phyloP scores from a whole-genome alignment of 2,888 invertebrate genomes.

The Notodonta ziczac region DNA sequence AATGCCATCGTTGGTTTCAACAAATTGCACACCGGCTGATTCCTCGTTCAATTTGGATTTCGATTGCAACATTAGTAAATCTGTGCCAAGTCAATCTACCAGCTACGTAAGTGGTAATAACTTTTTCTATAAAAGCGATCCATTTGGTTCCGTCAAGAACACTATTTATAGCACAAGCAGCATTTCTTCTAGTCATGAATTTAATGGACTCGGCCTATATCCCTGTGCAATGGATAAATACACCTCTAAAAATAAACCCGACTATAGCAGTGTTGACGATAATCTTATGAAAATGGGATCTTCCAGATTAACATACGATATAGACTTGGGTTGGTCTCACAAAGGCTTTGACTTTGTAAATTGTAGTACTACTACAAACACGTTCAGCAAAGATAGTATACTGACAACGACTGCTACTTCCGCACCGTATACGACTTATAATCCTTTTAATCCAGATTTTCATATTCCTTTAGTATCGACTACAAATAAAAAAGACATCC shows the following conservation, averaged over 20 bases:
- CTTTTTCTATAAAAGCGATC: slow-evolving; percentile 76
- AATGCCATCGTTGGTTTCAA: slow-evolving; percentile 67
- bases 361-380: slow-evolving; percentile 64
- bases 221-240: slow-evolving; percentile 81
- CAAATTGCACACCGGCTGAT: slow-evolving; percentile 63
- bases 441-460: slow-evolving; percentile 79
- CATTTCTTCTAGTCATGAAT: slow-evolving; percentile 75
- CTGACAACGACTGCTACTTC: slow-evolving; percentile 59
- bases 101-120: slow-evolving; percentile 62
- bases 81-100: slow-evolving; percentile 58
- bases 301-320: slow-evolving; percentile 77
- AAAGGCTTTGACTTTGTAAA: slow-evolving; percentile 78
- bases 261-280: slow-evolving; percentile 73
- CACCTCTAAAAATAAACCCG: slow-evolving; percentile 70
- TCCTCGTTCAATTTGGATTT: slow-evolving; percentile 69
- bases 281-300: slow-evolving; percentile 78
- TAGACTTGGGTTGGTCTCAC: slow-evolving; percentile 80
- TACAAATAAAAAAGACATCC: slow-evolving; percentile 65
- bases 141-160: slow-evolving; percentile 70
- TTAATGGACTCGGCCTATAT: slow-evolving; percentile 73
- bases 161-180: slow-evolving; percentile 77
- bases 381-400: slow-evolving; percentile 72
- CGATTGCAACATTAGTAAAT: slow-evolving; percentile 70
- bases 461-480: slow-evolving; percentile 72
- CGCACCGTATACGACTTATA: slow-evolving; percentile 68